phyloP scores from a whole-genome alignment of 2,888 invertebrate genomes.

The Phytoseiulus persimilis region DNA sequence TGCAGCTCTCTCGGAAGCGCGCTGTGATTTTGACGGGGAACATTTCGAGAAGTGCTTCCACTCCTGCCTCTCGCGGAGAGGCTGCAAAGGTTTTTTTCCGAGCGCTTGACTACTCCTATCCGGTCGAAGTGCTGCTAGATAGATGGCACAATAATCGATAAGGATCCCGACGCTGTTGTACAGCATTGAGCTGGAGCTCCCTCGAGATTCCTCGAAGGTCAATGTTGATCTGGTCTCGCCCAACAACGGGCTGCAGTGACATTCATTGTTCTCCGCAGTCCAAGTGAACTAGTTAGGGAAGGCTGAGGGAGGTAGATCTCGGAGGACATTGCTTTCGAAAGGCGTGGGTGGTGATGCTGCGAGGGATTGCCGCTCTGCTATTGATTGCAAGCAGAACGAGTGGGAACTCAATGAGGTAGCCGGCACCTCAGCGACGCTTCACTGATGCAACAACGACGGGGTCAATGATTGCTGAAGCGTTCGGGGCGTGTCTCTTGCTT shows the following conservation, averaged over 20 bases:
- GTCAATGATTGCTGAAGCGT: not conserved
- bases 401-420: not conserved
- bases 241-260: not conserved
- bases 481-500: not conserved
- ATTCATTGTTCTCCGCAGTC: not conserved
- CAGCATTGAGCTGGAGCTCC: not conserved
- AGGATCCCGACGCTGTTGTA: not conserved
- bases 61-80: no score
- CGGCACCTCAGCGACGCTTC: not conserved
- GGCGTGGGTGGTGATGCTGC: not conserved
- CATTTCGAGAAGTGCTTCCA: no score
- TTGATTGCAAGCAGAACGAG: not conserved
- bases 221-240: not conserved
- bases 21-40: no score
- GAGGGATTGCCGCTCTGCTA: not conserved
- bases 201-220: not conserved
- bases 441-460: not conserved
- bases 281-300: not conserved
- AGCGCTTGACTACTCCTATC: not conserved
- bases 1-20: no score
- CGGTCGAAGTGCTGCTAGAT: not conserved
- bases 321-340: not conserved
- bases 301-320: not conserved
- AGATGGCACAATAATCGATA: not conserved
- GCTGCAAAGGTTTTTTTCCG: not conserved